These are phyloP conservation scores for Oophaga pumilio DNA, from an alignment of 2,113 vertebrate genomes.

Conservation along the genomic window DNA sequence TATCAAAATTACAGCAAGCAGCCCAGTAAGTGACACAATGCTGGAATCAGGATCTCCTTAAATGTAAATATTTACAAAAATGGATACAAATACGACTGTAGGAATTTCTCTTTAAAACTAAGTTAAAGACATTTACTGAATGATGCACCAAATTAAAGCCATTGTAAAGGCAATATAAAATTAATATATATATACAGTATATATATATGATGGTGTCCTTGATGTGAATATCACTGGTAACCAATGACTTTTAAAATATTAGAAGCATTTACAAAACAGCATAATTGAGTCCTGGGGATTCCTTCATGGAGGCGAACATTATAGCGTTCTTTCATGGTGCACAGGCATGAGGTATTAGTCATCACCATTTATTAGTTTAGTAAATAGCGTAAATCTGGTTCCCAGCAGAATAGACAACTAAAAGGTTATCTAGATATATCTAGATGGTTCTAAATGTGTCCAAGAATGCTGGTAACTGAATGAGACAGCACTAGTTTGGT, in stretches of 20 bases:
- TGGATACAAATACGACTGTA: too few species aligned
- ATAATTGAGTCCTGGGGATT: background rate
- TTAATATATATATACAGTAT: too few species aligned
- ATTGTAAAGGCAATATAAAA: too few species aligned
- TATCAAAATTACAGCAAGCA: too few species aligned
- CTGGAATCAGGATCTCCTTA: too few species aligned
- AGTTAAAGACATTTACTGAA: too few species aligned
- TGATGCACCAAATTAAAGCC: too few species aligned
- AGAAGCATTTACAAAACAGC: background rate
- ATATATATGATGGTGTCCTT: background rate
- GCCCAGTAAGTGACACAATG: too few species aligned
- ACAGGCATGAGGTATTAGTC: background rate
- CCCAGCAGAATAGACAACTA: background rate
- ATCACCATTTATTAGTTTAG: background rate
- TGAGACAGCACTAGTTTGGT: background rate
- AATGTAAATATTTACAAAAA: too few species aligned
- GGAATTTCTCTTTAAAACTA: too few species aligned
- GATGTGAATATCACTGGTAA: background rate
- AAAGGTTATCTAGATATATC: background rate
- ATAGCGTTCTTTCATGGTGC: background rate
- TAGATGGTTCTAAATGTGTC: background rate
- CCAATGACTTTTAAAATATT: background rate
- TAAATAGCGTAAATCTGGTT: background rate
- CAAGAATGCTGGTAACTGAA: background rate
- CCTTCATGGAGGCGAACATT: background rate